phyloP scores from a whole-genome alignment of 2,113 vertebrate genomes.

The Mobula hypostoma region DNA sequence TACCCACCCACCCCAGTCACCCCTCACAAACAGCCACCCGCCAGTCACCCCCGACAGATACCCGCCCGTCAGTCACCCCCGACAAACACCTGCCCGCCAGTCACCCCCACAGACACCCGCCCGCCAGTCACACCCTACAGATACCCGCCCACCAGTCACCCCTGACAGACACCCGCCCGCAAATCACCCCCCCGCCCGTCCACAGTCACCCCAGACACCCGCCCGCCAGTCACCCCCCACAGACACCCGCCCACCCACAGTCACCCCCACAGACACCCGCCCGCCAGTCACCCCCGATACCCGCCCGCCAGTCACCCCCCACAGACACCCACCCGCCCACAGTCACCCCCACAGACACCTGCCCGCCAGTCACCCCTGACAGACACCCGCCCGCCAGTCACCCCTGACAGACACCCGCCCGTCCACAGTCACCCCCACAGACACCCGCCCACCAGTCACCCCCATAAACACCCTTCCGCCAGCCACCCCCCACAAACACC shows the following conservation, averaged over 20 bases:
- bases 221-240: no score
- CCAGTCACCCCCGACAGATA: not conserved
- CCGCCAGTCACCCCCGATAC: no score
- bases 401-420: no score
- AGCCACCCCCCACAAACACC: no score
- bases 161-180: not conserved
- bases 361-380: no score
- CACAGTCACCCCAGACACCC: not conserved
- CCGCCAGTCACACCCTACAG: not conserved
- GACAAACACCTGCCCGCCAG: no score
- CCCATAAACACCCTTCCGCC: no score
- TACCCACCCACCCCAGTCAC: not conserved
- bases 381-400: no score
- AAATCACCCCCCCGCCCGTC: not conserved
- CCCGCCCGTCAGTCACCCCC: not conserved
- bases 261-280: not conserved
- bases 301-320: no score
- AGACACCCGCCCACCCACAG: not conserved
- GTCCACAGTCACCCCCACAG: not conserved
- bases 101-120: not conserved
- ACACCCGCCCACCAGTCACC: no score
- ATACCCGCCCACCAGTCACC: not conserved
- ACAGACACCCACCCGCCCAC: no score
- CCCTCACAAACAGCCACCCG: not conserved
- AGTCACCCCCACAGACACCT: no score